Base-by-base conservation (phyloP, 2,797 vertebrate genomes). In the Danio tinwini region DNA sequence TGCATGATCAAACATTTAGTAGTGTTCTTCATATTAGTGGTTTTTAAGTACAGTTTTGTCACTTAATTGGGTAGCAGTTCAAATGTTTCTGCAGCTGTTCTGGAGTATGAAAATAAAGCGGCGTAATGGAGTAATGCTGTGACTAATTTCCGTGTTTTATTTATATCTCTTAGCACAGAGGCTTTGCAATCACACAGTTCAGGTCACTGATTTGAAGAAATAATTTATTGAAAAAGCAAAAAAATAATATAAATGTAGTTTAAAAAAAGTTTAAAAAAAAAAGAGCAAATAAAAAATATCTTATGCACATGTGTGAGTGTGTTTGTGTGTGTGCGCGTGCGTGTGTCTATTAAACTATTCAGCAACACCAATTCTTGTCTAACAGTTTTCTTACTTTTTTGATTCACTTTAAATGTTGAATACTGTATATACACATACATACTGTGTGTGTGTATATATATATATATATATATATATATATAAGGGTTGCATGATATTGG, bases 31-130 rank as follows among this genome's bases (percentile, higher is more conserved):
- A 37, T 75, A 42, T 56, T 65, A 53, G 52, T 4, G n/a, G 1
- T 67, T 76, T 67, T 56, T 40, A 17, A 76, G 40, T 56, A 19
- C 74, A 56, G 4, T 67, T 59, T 50, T 42, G 52, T 55, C 16
- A 14, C n/a, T 50, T 68, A 67, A 81, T 58, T 75, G 42, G 29
- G 68, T 45, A 50, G n/a, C 62, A 56, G 64, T 47, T 67, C n/a
- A 73, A 62, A 45, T 55, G n/a, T 74, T 67, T 74, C 79, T 13
- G 52, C 79, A 59, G 80, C 73, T 75, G 65, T 61, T 68, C 42
- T 17, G 53, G 6, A 16, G 82, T 19, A 5, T 49, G 0, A 61
- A 61, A 78, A 78, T 78, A 78, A 78, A 78, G 13, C 42, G 4
- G 12, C 7, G 45, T 40, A 59, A 61, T 78, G 55, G 47, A 70